A percentile compares a stretch with the other conserved stretches of the same genome.
These are phyloP conservation scores for Drosophila mimica DNA, from an alignment of 2,888 invertebrate species.

Conservation along the genomic window DNA sequence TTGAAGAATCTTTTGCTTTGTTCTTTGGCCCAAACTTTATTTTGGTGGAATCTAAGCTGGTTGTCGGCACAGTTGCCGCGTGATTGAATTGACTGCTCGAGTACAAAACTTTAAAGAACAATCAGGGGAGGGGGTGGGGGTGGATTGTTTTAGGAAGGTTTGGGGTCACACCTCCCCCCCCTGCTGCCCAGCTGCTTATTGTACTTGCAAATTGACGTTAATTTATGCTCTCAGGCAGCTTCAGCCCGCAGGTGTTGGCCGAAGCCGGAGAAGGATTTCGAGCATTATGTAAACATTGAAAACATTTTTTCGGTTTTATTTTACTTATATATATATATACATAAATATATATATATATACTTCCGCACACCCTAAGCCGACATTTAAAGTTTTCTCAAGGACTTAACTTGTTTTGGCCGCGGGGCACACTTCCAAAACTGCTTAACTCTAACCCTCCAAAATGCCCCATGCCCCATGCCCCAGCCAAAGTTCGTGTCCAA, in stretches of 20 bases:
- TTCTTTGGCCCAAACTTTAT: constrained; percentile 46
- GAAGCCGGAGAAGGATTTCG: constrained; percentile 5
- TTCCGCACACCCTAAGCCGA: constrained; percentile 4
- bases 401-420: constrained; percentile 33
- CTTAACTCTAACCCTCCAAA: background rate
- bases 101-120: constrained; percentile 63
- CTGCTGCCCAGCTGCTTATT: constrained; percentile 21
- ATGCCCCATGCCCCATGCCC: background rate
- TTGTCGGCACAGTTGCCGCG: constrained; percentile 36
- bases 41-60: constrained; percentile 6
- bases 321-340: constrained; percentile 2
- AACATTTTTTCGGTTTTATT: constrained; percentile 36
- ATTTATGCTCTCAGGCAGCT: constrained; percentile 37
- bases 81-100: constrained; percentile 70
- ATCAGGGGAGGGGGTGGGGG: constrained; percentile 5
- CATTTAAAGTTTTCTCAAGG: constrained; percentile 56
- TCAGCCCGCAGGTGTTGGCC: constrained; percentile 29
- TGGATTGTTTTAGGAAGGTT: constrained; percentile 1
- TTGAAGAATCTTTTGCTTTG: constrained; percentile 36
- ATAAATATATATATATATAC: constrained; percentile 1
- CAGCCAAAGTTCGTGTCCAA: constrained; percentile 18
- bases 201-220: constrained; percentile 67
- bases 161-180: background rate
- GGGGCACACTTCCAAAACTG: background rate
- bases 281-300: constrained; percentile 48